phyloP scores from a whole-genome alignment of 2,888 invertebrate genomes.

The Conops quadrifasciatus region DNA sequence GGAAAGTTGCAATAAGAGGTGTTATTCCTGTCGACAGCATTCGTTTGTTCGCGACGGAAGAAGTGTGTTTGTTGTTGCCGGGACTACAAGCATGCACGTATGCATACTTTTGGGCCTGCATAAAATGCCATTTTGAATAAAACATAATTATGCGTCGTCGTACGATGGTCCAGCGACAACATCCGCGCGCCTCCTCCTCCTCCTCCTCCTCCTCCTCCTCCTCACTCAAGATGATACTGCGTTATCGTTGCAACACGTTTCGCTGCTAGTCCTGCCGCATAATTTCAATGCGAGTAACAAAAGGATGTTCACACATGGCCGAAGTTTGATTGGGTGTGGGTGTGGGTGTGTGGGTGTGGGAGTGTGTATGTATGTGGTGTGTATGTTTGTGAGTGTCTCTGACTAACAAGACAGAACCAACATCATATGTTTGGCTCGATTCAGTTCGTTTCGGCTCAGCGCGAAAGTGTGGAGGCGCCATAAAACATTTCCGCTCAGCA shows the following conservation, averaged over 20 bases:
- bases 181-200: background rate
- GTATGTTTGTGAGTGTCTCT: background rate
- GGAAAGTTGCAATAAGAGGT: too few relatives aligned
- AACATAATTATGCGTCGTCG: conserved; percentile 28
- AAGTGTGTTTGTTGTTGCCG: background rate
- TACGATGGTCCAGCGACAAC: conserved; percentile 8
- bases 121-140: conserved; percentile 29
- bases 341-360: background rate
- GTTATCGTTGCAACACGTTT: background rate
- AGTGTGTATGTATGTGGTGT: background rate
- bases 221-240: background rate
- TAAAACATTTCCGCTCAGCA: conserved; percentile 27
- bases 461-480: conserved; percentile 29
- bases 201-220: background rate
- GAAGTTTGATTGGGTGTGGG: background rate
- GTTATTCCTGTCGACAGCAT: background rate
- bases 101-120: conserved; percentile 1
- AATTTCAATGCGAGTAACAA: background rate
- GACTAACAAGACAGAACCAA: conserved; percentile 4
- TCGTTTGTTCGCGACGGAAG: background rate
- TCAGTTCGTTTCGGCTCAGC: background rate
- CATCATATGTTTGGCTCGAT: background rate
- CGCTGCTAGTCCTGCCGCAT: conserved; percentile 1
- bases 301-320: background rate
- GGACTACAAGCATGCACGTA: background rate